A percentile compares a stretch with the other conserved stretches of the same genome.
phyloP scores from a whole-genome alignment of 2,797 vertebrate genomes.

The Dendrocincla tyrannina region DNA sequence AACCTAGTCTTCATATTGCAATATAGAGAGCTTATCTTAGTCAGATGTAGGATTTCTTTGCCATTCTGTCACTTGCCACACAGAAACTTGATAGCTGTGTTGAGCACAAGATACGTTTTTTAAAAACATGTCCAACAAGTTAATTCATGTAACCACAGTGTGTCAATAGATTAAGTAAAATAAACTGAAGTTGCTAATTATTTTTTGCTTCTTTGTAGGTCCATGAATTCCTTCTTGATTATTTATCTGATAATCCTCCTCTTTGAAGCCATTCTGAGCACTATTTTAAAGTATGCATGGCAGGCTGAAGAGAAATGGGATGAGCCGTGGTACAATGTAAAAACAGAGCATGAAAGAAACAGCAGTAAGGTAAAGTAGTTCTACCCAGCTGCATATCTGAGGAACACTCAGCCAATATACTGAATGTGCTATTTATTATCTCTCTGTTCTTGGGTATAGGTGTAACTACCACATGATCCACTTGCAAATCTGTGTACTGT shows the following conservation, averaged over 20 bases:
- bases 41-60: not conserved
- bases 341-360: constrained; percentile 93
- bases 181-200: not conserved
- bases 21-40: not conserved
- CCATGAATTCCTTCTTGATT: constrained; percentile 98
- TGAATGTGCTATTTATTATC: not conserved
- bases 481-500: not conserved
- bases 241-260: constrained; percentile 95
- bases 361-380: constrained; percentile 87
- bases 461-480: not conserved
- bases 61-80: not conserved
- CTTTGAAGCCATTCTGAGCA: constrained; percentile 93
- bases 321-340: constrained; percentile 95
- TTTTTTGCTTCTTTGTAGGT: constrained; percentile 76
- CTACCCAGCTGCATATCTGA: not conserved
- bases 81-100: not conserved
- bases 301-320: constrained; percentile 91
- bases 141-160: not conserved
- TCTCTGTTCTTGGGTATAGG: not conserved
- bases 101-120: not conserved
- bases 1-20: not conserved
- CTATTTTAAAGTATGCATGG: constrained; percentile 96
- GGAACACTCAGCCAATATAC: not conserved
- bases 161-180: not conserved
- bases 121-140: not conserved